Evolutionary conservation across 1,140 invertebrate genomes (phyloP).

Genomic region (Heterodera carotae): DNA sequence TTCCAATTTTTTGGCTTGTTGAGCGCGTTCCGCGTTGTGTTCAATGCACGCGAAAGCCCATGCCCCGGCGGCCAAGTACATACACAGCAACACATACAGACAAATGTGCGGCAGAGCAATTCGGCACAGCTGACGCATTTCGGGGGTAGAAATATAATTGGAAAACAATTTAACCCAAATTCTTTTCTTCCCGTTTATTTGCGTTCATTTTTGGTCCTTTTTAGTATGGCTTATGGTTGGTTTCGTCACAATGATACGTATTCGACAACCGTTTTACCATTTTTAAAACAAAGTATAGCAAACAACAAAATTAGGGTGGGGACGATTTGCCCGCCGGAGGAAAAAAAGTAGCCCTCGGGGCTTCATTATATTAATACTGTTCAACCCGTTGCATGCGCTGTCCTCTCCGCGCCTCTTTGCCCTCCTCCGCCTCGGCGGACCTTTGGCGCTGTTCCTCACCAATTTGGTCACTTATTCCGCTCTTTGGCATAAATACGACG

Average conservation of each 20-base stretch:
- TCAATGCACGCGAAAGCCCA: conserved; percentile 68
- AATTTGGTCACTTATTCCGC: not conserved
- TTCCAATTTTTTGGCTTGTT: conserved; percentile 50
- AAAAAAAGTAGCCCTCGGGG: not conserved
- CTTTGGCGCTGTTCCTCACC: not conserved
- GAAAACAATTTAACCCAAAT: not conserved
- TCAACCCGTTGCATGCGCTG: not conserved
- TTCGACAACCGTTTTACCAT: no score
- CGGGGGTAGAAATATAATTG: not conserved
- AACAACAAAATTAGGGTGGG: no score
- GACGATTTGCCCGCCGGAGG: no score
- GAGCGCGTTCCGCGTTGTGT: conserved; percentile 53
- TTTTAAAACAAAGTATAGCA: no score
- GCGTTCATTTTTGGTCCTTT: no score
- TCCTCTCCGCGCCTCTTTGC: not conserved
- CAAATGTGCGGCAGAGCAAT: conserved; percentile 70
- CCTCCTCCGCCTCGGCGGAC: not conserved
- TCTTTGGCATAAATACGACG: not conserved
- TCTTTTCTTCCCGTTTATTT: no score
- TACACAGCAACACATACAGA: conserved; percentile 67
- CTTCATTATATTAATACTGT: not conserved
- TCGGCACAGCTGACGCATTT: conserved; percentile 62
- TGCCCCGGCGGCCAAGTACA: conserved; percentile 69
- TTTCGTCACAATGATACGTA: no score
- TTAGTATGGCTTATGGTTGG: no score